phyloP scores from a whole-genome alignment of 2,797 vertebrate genomes.

The Halcyon chelicuti region DNA sequence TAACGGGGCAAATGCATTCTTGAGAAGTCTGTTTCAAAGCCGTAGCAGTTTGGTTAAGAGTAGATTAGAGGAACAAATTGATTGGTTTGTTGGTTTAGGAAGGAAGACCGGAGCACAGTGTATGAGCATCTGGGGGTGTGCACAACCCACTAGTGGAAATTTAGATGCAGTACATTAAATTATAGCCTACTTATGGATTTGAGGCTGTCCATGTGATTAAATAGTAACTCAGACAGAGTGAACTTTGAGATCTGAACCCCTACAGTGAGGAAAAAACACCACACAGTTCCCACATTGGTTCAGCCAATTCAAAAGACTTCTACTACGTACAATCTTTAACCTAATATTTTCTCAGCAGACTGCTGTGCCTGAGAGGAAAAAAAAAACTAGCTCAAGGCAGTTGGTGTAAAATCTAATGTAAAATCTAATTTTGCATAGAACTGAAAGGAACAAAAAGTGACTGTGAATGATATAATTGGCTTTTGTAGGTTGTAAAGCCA shows the following conservation, averaged over 20 bases:
- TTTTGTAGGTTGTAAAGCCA: not conserved
- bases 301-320: not conserved
- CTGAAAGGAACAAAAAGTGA: not conserved
- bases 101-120: rapidly evolving
- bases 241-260: not conserved
- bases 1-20: not conserved
- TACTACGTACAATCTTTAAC: not conserved
- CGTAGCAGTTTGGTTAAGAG: not conserved
- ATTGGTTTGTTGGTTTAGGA: not conserved
- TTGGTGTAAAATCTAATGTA: not conserved
- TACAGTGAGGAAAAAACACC: not conserved
- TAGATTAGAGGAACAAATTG: not conserved
- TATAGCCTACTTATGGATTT: not conserved
- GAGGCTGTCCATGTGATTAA: not conserved
- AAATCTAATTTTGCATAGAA: not conserved
- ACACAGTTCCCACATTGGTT: not conserved
- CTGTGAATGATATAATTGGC: not conserved
- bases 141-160: not conserved
- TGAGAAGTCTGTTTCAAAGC: not conserved
- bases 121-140: not conserved
- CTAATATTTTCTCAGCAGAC: not conserved
- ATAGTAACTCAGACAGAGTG: not conserved
- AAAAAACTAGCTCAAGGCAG: not conserved
- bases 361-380: not conserved
- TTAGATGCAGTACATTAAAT: not conserved